Base-by-base conservation (phyloP, 2,797 vertebrate species). In the Chrysocyon brachyurus region DNA sequence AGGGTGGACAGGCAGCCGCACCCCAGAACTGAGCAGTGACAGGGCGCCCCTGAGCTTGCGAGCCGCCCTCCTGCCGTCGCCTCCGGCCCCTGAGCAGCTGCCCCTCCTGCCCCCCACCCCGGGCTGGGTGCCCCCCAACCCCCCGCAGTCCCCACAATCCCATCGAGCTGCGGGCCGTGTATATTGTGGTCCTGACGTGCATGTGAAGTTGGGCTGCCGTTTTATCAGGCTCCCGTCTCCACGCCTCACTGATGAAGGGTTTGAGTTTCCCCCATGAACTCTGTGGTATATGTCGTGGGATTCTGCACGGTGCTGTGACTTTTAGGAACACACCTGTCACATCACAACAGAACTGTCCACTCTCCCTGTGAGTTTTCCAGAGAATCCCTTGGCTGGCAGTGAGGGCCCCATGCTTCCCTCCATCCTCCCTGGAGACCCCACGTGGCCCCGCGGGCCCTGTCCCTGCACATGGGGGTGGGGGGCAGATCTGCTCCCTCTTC, bases 141-240 rank as follows among this genome's bases (percentile, higher is more conserved):
- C 7, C 22, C 64, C 14, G 12, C 12, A 5, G 12, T 26, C 61
- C n/a, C 31, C 16, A 3, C 31, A 2, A 21, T 12, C 68, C n/a
- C 21, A 5, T 16, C 3, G 21, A 22, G 33, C 68, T 31, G 3
- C 21, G 3, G 33, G 11, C 46, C 0, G 0, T 6, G 16, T 6
- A 15, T 52, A 1, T 0, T 40, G 46, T 15, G 2, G 22, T 3
- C 16, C 12, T 2, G 4, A 1, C 0, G 1, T 5, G 16, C 64
- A 5, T 0, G 3, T 3, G 19, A 52, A 1, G 4, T 2, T 1
- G 12, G 9, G 28, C 52, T 15, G 52, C 15, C 1, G 0, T 9
- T 22, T 31, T 5, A n/a, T 0, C 24, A 21, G 57, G 11, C 12
- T 10, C 77, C 22, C 2, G 5, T 15, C 33, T n/a, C 24, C 24